Conservation (phyloP, 53 echinoderm and acorn worm species). For the Paracentrotus lividus region DNA sequence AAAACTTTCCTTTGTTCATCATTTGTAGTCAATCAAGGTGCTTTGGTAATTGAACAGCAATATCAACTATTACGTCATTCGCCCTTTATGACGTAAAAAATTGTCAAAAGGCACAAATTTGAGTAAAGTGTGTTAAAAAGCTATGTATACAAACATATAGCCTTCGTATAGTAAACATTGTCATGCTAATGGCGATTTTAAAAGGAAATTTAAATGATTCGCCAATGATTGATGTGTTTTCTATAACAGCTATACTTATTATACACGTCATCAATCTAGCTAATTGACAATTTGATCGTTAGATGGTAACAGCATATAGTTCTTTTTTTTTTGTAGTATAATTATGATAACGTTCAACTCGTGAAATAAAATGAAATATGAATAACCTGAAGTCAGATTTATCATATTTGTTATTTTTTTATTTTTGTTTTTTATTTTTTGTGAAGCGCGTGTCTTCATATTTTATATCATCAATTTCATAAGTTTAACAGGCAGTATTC, state of each 20-base stretch:
- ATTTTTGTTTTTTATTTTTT: too few relatives aligned
- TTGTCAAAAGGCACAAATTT: not conserved
- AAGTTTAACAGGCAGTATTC: not conserved
- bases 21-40: not conserved
- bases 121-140: not conserved
- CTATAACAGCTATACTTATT: too few relatives aligned
- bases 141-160: not conserved
- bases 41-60: not conserved
- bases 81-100: not conserved
- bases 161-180: not conserved
- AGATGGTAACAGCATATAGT: too few relatives aligned
- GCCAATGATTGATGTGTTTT: not conserved
- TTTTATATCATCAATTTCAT: too few relatives aligned
- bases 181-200: not conserved
- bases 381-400: too few relatives aligned
- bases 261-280: not conserved
- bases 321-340: too few relatives aligned
- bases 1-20: not conserved
- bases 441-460: too few relatives aligned
- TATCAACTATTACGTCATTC: not conserved
- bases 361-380: too few relatives aligned
- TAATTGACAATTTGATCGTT: too few relatives aligned
- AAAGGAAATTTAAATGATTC: not conserved
- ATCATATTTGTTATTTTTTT: too few relatives aligned
- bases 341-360: too few relatives aligned